Conservation (phyloP, 2,888 invertebrate genomes). For the Acholoe squamosa region DNA sequence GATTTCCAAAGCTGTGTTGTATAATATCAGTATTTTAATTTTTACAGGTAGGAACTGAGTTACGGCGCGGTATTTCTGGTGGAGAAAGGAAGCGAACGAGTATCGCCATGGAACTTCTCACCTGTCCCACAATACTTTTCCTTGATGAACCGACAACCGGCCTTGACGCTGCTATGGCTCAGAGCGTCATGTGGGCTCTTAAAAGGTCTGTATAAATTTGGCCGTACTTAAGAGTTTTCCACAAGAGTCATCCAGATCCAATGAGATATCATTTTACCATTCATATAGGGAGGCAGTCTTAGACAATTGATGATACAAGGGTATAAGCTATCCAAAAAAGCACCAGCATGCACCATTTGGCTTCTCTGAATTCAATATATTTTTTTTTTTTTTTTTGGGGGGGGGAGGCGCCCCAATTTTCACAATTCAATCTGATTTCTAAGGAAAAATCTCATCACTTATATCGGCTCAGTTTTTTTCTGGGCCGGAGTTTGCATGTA, state of each 20-base stretch:
- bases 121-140: constrained; percentile 81
- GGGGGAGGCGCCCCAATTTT: too few species aligned
- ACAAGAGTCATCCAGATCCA: not conserved
- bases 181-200: constrained; percentile 79
- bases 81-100: constrained; percentile 82
- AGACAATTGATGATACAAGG: too few species aligned
- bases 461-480: too few species aligned
- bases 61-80: constrained; percentile 82
- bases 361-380: too few species aligned
- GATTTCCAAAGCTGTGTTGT: too few species aligned
- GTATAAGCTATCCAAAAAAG: too few species aligned
- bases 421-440: too few species aligned
- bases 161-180: constrained; percentile 82
- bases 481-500: too few species aligned
- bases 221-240: not conserved
- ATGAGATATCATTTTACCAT: not conserved
- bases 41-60: constrained; percentile 80
- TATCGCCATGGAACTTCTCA: constrained; percentile 83
- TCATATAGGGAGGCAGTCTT: not conserved
- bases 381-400: too few species aligned
- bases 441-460: too few species aligned
- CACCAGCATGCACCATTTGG: too few species aligned
- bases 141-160: constrained; percentile 83
- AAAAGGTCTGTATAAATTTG: constrained; percentile 72
- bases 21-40: not conserved